Evolutionary conservation across 2,113 vertebrate species (phyloP).

Genomic region (Cervus canadensis): DNA sequence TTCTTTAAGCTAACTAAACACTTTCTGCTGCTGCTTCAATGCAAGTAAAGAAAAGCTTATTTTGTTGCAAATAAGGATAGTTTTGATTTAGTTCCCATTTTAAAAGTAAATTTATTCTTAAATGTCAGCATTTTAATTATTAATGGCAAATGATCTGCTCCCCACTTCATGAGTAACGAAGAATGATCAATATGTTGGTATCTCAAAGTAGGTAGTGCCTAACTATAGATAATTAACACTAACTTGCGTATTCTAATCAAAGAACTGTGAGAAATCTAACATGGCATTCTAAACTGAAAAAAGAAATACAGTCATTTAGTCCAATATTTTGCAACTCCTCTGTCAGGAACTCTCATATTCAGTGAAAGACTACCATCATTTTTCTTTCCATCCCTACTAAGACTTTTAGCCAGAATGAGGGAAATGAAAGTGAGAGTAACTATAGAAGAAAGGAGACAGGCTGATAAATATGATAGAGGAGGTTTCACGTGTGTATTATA

Average conservation of each 20-base stretch:
- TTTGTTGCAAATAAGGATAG: not conserved
- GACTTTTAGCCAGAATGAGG: not conserved
- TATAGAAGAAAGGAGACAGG: not conserved
- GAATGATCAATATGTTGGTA: not conserved
- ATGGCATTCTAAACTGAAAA: not conserved
- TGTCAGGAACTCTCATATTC: not conserved
- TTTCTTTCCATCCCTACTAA: not conserved
- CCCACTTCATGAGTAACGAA: not conserved
- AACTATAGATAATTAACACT: not conserved
- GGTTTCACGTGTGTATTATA: not conserved
- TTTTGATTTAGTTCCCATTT: not conserved
- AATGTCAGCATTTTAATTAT: not conserved
- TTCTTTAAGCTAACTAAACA: not conserved
- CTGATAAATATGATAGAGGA: not conserved
- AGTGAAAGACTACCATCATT: not conserved
- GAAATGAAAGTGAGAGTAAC: not conserved
- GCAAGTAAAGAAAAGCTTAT: conserved; percentile 1
- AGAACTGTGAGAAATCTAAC: not conserved
- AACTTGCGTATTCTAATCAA: not conserved
- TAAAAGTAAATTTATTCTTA: conserved; percentile 25
- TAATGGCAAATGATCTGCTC: not conserved
- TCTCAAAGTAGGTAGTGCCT: not conserved
- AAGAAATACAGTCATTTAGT: not conserved
- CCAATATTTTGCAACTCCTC: not conserved
- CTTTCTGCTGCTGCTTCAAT: not conserved